Evolutionary conservation across 1,140 invertebrate species (phyloP), one percentile per base, ranked within the genome.

Genomic region (Elymnias hypermnestra): DNA sequence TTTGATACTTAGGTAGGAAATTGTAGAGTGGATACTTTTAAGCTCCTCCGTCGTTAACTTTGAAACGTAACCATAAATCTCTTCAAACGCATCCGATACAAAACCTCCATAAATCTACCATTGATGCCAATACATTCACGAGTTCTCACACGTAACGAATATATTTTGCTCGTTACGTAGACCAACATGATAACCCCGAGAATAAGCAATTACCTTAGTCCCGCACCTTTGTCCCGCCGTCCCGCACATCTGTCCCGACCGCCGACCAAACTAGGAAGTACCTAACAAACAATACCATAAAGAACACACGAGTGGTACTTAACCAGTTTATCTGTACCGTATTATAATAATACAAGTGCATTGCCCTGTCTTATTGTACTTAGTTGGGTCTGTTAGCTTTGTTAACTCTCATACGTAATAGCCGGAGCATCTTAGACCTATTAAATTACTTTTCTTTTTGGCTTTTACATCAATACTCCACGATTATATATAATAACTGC

Each of bases 241-340:
- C 56, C 41, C 36, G 42, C 36, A 33, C 58, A 59, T 56, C 49
- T 45, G 49, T 53, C 53, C 39, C 50, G 35, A 31, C 58, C 52
- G 53, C 39, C 50, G 29, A 31, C 58, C 52, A 57, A 49, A 61
- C 50, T 54, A 55, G 64, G 58, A 54, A 58, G 44, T 53, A 44
- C 53, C 57, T 55, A 58, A 60, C 55, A 49, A 60, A 61, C 63
- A 63, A 66, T 62, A 58, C 63, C 59, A 55, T 63, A 70, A 60
- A 63, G 47, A 55, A 57, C 57, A 47, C 39, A 45, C 45, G 23
- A 49, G 40, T 45, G 26, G 52, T 56, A 54, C 48, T 63, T 60
- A 55, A 57, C 45, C 53, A 54, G 49, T 54, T 54, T 57, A 58
- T 58, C 53, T 52, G 40, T 33, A 22, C 43, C 41, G 56, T 49